Conservation (phyloP, 2,888 invertebrate species). For the Slavum lentiscoides region DNA sequence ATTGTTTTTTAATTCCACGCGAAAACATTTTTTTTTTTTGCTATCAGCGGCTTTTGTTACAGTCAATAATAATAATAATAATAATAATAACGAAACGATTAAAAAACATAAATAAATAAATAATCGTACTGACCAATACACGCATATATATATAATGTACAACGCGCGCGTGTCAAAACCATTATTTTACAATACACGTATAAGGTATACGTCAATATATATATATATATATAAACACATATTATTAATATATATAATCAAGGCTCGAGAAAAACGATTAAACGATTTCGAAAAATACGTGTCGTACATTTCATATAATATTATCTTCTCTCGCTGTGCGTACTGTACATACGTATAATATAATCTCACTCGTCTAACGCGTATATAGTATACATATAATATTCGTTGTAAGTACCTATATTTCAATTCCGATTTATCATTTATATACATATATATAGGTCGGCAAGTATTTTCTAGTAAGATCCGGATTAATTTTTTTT, state of each 20-base stretch:
- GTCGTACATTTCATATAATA: neutral
- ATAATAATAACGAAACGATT: constrained; percentile 5
- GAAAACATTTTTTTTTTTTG: neutral
- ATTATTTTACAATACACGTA: neutral
- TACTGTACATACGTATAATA: neutral
- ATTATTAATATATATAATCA: neutral
- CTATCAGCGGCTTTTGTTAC: neutral
- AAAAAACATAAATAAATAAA: no score
- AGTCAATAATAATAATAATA: no score
- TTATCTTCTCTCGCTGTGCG: neutral
- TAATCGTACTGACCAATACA: neutral
- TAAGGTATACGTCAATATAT: no score
- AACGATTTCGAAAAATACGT: neutral
- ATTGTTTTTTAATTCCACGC: neutral
- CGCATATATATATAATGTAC: neutral
- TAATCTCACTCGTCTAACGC: neutral
- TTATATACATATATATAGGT: no score
- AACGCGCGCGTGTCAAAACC: neutral
- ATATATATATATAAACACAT: no score
- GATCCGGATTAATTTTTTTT: no score
- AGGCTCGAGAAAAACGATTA: neutral
- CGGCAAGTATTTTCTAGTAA: no score
- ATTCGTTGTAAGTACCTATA: no score
- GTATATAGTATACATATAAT: no score
- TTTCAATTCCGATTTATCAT: no score